A percentile compares a stretch with the other conserved stretches of the same genome.
phyloP scores from a whole-genome alignment of 2,888 invertebrate species.

The Agrochola macilenta region DNA sequence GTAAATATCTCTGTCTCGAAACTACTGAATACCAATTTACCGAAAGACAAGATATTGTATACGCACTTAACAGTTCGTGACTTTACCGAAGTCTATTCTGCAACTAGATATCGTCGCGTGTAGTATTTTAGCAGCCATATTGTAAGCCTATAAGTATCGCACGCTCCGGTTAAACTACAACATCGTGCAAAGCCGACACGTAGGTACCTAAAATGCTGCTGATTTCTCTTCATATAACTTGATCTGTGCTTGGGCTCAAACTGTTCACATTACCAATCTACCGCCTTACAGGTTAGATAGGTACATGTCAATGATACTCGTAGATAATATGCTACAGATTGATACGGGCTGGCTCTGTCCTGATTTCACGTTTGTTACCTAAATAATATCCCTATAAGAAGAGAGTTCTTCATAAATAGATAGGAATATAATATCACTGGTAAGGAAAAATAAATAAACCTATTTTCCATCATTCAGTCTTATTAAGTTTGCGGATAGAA shows the following conservation, averaged over 20 bases:
- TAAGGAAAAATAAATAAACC: conserved; percentile 20
- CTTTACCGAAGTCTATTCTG: conserved; percentile 25
- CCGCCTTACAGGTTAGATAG: not conserved
- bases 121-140: conserved; percentile 4
- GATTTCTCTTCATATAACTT: not conserved
- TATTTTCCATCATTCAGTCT: conserved; percentile 27
- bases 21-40: conserved; percentile 36
- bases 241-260: not conserved
- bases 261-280: not conserved
- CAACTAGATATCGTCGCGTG: conserved; percentile 19
- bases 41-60: not conserved
- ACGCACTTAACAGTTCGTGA: conserved; percentile 10
- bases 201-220: not conserved
- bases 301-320: not conserved
- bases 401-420: not conserved
- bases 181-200: not conserved
- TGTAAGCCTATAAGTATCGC: not conserved
- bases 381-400: not conserved
- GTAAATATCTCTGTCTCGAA: not conserved
- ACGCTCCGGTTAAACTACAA: conserved; percentile 4
- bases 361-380: not conserved
- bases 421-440: too few species aligned
- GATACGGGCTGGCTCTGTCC: not conserved
- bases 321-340: not conserved
- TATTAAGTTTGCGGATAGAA: conserved; percentile 29